Evolutionary conservation across 2,113 vertebrate species (phyloP), one percentile per base, ranked within the genome.

Genomic region (Protobothrops mucrosquamatus): DNA sequence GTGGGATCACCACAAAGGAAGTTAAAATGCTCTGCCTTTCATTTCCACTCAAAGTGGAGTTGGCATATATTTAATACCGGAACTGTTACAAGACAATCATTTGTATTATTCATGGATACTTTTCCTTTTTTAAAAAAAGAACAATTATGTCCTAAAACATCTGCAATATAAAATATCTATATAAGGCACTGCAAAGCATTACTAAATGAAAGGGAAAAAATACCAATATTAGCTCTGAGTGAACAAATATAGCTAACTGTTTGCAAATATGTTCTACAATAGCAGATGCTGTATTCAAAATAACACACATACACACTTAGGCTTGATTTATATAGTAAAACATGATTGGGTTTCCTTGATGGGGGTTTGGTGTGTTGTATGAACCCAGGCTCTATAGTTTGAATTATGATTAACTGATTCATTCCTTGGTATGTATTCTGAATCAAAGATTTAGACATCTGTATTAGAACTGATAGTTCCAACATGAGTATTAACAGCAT

Each of bases 61-160:
- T 59, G 43, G n/a, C 18, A 56, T 81, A 48, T 34, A 81, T 54
- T 92, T 92, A 18, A 92, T 29, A 74, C 20, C 2, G 2, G 54
- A 91, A 89, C 95, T 92, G 91, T 69, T 0, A 89, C 93, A 93
- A 89, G 85, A 20, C 46, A 95, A 87, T 57, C 12, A 92, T 0
- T 56, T 39, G 39, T n/a, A 91, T 26, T 57, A 0, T 57, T 95
- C 93, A 94, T 81, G 87, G 85, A 92, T 92, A 95, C 57, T 85
- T 29, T 22, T 69, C 48, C n/a, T 14, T 69, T 15, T 29, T 94
- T 51, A 52, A 56, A 69, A 69, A 91, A 18, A 56, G 64, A 69
- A 69, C 11, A 69, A 86, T 39, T 69, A 87, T 91, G 86, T 61
- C 89, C 81, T 85, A 74, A 43, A 69, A 74, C 7, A 55, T 51